Conservation (phyloP, 2,888 invertebrate genomes). For the Hypsopygia costalis region DNA sequence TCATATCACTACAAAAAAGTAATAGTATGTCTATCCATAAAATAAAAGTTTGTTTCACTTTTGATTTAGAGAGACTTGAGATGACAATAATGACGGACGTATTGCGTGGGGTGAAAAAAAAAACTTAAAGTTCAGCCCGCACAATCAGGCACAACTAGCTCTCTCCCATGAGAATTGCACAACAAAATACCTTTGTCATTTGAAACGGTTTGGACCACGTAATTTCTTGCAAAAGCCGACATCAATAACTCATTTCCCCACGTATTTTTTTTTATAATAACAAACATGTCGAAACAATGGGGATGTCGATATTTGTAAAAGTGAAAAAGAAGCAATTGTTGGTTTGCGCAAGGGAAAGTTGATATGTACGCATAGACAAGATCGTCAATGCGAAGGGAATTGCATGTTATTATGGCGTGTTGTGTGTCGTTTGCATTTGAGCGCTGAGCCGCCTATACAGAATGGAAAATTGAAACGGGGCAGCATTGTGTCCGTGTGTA, state of each 20-base stretch:
- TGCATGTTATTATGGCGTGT: conserved; percentile 17
- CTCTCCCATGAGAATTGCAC: conserved; percentile 6
- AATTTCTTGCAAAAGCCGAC: conserved; percentile 9
- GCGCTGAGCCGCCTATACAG: no score
- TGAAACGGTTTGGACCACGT: conserved; percentile 5
- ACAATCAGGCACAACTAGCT: neutral
- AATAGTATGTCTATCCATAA: no score
- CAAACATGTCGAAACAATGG: conserved; percentile 28
- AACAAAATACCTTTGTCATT: conserved; percentile 9
- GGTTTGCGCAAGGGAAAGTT: conserved; percentile 40
- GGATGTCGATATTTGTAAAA: conserved; percentile 21
- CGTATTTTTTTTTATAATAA: neutral
- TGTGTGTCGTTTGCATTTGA: neutral
- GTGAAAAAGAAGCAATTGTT: conserved; percentile 37
- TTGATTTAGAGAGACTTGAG: no score
- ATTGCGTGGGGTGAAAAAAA: no score
- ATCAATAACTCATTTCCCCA: conserved; percentile 14
- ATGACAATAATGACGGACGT: no score
- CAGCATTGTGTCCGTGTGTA: no score
- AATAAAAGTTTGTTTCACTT: no score
- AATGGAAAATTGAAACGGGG: no score
- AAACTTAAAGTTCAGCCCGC: no score
- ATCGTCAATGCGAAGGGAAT: conserved; percentile 21
- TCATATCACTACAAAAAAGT: no score
- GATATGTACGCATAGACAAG: conserved; percentile 23